Evolutionary conservation across 2,888 invertebrate species (phyloP).

Genomic region (Amiota minor): DNA sequence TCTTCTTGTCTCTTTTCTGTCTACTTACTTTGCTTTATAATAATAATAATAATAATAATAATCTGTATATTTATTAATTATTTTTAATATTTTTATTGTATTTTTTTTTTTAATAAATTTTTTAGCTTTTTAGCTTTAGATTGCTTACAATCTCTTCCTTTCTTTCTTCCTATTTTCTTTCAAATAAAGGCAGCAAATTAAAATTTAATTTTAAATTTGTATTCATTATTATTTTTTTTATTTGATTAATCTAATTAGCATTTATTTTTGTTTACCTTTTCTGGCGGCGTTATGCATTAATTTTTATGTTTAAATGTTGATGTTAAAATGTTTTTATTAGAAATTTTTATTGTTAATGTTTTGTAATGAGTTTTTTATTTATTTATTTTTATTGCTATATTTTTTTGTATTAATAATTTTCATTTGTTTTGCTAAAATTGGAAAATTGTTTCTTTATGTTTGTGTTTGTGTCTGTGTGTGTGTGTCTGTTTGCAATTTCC

Average conservation of each 20-base stretch:
- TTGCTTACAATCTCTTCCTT: not conserved
- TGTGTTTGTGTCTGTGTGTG: not conserved
- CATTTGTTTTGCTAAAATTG: no score
- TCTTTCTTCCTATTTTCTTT: not conserved
- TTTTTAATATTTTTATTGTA: not conserved
- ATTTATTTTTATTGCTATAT: no score
- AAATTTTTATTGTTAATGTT: no score
- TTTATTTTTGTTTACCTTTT: not conserved
- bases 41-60: not conserved
- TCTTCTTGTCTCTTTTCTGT: not conserved
- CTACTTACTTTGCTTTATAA: not conserved
- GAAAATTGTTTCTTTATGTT: no score
- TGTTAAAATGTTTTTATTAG: no score
- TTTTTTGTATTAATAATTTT: no score
- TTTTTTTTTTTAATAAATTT: no score
- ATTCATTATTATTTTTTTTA: no score
- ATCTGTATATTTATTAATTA: not conserved
- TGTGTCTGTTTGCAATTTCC: not conserved
- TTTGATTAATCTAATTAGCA: not conserved
- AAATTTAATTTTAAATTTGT: not conserved
- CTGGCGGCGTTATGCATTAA: not conserved
- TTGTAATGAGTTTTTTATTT: not conserved
- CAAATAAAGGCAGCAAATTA: conserved; percentile 25
- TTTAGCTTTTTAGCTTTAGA: no score
- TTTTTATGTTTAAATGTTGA: no score